Base-by-base conservation (phyloP, 1,140 invertebrate species). In the Hylyphantes graminicola region DNA sequence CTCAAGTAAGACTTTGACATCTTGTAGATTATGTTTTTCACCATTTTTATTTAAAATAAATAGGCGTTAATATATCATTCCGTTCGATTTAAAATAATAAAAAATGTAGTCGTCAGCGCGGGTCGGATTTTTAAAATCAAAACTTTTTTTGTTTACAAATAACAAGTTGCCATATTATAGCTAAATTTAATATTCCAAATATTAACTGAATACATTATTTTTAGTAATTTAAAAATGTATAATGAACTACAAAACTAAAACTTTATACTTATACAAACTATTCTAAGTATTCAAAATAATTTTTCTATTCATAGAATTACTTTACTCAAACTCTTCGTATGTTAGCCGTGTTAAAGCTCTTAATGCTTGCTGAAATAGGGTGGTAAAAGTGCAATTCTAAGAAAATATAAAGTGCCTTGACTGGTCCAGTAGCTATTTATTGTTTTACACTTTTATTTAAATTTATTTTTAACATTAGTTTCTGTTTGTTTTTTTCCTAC, bases 1-100 rank as follows among this genome's bases (percentile, higher is more conserved):
- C 15, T 80, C 77, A 15, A 80, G 70, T 12, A 57, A 13, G n/a
- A 70, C 64, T 80, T 59, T 80, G 10, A 80, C 51, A n/a, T 12
- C 10, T 57, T 55, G 11, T 48, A 68, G 1, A 67, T 9, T n/a
- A 48, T 59, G 17, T 7, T 57, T n/a, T 80, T 70, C 7, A 70
- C 35, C 77, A 80, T 70, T 70, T 74, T 70, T n/a, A n/a, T 7
- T n/a, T 59, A 3, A n/a, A 13, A 13, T 59, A 59, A 59, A 59
- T 59, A 13, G 3, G 12, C n/a, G n/a, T 59, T 59, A 59, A 7
- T 59, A 59, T 59, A 13, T 59, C 57, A 59, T 59, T 13, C 57
- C n/a, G 12, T 2, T 59, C 12, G 12, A n/a, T n/a, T 59, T 59
- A 4, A 12, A 59, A 12, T n/a, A n/a, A n/a, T 7, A 59, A 59